Percentiles rank a stretch among this genome's conserved stretches.
phyloP scores from a whole-genome alignment of 2,113 vertebrate genomes.

The Spilogale gracilis region DNA sequence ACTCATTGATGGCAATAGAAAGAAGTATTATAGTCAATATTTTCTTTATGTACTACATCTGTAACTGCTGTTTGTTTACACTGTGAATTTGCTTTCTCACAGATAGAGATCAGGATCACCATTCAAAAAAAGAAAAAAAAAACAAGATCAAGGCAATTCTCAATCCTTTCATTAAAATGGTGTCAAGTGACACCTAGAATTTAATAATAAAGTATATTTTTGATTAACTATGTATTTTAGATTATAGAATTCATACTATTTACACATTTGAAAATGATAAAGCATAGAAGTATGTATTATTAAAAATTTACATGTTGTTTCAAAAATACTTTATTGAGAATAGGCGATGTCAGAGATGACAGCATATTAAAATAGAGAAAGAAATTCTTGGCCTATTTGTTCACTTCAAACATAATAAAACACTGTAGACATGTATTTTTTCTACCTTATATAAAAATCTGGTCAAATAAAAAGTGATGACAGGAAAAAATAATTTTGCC shows the following conservation, averaged over 20 bases:
- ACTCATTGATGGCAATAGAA: conserved; percentile 52
- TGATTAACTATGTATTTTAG: background rate
- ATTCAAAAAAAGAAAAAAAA: background rate
- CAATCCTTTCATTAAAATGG: background rate
- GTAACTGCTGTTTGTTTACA: conserved; percentile 5
- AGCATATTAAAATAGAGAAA: background rate
- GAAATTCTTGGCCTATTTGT: background rate
- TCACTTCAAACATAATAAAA: background rate
- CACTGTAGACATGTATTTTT: background rate
- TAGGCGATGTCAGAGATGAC: background rate
- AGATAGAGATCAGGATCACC: background rate
- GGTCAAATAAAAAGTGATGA: background rate
- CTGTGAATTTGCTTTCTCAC: background rate
- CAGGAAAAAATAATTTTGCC: background rate
- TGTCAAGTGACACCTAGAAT: background rate
- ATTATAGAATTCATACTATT: background rate
- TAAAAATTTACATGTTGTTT: background rate
- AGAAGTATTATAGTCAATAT: conserved; percentile 2
- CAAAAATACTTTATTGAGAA: background rate
- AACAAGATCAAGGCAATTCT: background rate
- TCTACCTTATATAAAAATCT: background rate
- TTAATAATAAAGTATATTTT: background rate
- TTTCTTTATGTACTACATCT: conserved; percentile 60
- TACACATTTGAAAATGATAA: background rate
- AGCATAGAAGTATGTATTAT: background rate